phyloP scores from a whole-genome alignment of 2,797 vertebrate genomes.

The Tinamus major region DNA sequence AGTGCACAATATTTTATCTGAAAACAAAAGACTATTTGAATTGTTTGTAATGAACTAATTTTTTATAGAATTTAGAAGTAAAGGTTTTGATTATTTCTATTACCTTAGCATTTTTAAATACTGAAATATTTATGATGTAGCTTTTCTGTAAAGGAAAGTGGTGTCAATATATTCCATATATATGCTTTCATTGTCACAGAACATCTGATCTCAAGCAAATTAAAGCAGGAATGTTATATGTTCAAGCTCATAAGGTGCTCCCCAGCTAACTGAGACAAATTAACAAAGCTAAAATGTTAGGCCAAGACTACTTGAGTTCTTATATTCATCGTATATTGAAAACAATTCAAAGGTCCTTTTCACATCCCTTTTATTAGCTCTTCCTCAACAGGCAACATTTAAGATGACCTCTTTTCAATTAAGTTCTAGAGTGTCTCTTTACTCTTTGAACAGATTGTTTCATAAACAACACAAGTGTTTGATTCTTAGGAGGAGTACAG shows the following conservation, averaged over 20 bases:
- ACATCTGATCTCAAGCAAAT: neutral
- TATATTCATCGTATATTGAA: neutral
- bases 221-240: neutral
- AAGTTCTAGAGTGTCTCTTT: constrained; percentile 43
- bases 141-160: neutral
- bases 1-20: neutral
- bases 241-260: neutral
- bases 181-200: neutral
- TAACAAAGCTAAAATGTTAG: neutral
- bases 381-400: constrained; percentile 41
- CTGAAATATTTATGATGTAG: rapidly evolving
- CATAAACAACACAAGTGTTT: constrained; percentile 72
- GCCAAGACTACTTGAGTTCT: neutral
- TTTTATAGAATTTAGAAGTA: neutral
- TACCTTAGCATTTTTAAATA: neutral
- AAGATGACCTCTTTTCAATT: constrained; percentile 24
- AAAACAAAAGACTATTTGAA: neutral
- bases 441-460: constrained; percentile 61
- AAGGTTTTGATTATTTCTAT: neutral
- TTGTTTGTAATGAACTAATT: neutral
- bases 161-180: neutral
- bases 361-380: constrained; percentile 7
- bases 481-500: constrained; percentile 53
- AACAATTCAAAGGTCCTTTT: constrained; percentile 11
- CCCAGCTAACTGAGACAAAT: neutral